phyloP scores from a whole-genome alignment of 1,140 invertebrate genomes.

The Melipona quadrifasciata region DNA sequence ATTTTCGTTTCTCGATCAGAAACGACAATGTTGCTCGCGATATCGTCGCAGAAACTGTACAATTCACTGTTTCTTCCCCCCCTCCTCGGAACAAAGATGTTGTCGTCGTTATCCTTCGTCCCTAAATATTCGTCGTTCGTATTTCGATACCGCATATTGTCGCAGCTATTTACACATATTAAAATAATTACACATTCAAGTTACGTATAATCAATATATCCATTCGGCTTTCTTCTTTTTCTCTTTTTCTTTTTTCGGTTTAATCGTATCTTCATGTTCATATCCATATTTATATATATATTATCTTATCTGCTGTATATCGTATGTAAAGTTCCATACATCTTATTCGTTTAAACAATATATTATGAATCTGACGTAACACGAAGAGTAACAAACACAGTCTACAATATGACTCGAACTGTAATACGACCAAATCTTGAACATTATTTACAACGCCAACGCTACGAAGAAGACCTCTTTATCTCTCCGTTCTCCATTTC shows the following conservation, averaged over 20 bases:
- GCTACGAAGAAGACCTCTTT: background rate
- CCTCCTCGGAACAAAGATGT: background rate
- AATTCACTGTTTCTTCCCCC: background rate
- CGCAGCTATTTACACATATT: conserved; percentile 51
- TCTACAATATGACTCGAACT: conserved; percentile 49
- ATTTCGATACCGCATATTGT: conserved; percentile 43
- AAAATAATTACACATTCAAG: conserved; percentile 52
- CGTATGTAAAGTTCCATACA: conserved; percentile 29
- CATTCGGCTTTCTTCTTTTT: background rate
- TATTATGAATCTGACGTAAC: conserved; percentile 48
- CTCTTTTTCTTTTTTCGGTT: background rate
- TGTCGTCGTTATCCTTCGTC: background rate
- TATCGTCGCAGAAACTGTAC: conserved; percentile 15
- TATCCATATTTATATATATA: conserved; percentile 25
- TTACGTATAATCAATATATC: conserved; percentile 48
- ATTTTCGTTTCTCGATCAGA: background rate
- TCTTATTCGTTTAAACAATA: conserved; percentile 46
- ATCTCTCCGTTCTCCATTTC: background rate
- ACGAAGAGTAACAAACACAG: conserved; percentile 52
- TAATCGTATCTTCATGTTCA: conserved; percentile 14
- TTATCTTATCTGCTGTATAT: conserved; percentile 14
- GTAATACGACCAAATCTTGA: conserved; percentile 41
- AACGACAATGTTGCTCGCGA: background rate
- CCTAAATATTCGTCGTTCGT: conserved; percentile 4
- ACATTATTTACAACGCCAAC: conserved; percentile 37